Percentiles rank a stretch among this genome's conserved stretches.
phyloP scores from a whole-genome alignment of 2,797 vertebrate genomes.

The Sebastes minor region DNA sequence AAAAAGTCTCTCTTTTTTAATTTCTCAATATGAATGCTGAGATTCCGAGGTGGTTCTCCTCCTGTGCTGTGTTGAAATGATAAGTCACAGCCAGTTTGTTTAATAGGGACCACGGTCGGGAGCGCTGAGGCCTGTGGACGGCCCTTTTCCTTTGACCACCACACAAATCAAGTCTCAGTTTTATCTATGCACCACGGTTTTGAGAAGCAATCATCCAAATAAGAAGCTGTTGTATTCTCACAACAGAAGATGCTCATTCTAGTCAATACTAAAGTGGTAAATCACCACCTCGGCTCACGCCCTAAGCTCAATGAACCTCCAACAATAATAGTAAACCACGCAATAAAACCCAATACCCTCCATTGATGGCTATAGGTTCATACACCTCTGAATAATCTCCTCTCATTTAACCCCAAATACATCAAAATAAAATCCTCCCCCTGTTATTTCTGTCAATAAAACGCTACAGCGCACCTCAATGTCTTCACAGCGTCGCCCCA shows the following conservation, averaged over 20 bases:
- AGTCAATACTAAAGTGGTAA: slow-evolving; percentile 56
- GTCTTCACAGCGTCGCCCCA: slow-evolving; percentile 57
- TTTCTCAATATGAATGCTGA: not conserved
- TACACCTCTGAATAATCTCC: slow-evolving; percentile 76
- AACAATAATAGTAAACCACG: slow-evolving; percentile 70
- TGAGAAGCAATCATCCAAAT: slow-evolving; percentile 50
- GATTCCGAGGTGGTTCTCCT: not conserved
- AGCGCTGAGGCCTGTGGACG: not conserved
- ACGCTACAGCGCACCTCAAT: slow-evolving; percentile 71
- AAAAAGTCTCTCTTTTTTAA: not conserved
- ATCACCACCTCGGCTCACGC: slow-evolving; percentile 52
- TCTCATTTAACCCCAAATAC: slow-evolving; percentile 75
- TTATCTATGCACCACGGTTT: slow-evolving; percentile 16
- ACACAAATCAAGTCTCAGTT: slow-evolving; percentile 42
- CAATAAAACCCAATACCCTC: slow-evolving; percentile 61
- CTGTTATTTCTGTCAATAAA: slow-evolving; percentile 66
- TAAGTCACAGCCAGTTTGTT: not conserved
- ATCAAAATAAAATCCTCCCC: slow-evolving; percentile 75
- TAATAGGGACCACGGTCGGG: not conserved
- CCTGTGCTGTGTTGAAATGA: not conserved
- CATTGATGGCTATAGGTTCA: slow-evolving; percentile 64
- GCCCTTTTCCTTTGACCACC: not conserved
- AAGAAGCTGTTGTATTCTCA: slow-evolving; percentile 35
- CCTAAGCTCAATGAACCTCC: slow-evolving; percentile 49
- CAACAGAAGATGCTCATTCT: slow-evolving; percentile 26